Evolutionary conservation across 2,113 vertebrate genomes (phyloP).

Genomic region (Globicephala melas): DNA sequence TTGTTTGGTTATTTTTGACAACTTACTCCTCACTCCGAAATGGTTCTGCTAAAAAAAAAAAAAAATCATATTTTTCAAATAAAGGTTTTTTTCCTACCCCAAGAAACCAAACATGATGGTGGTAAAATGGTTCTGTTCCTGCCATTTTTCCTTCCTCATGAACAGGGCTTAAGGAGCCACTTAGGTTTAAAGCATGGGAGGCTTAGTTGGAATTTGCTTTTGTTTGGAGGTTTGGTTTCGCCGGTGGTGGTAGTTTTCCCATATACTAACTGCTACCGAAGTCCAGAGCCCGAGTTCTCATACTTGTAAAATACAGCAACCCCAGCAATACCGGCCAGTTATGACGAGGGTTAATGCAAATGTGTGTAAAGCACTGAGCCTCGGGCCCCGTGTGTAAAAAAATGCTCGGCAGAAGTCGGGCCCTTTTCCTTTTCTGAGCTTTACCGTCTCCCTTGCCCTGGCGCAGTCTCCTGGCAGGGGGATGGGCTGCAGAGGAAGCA

Average conservation of each 20-base stretch:
- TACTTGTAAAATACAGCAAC: not conserved
- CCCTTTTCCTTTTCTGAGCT: not conserved
- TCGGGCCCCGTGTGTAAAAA: not conserved
- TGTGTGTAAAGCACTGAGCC: not conserved
- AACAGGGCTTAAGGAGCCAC: not conserved
- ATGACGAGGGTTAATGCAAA: not conserved
- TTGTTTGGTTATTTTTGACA: not conserved
- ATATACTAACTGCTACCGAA: not conserved
- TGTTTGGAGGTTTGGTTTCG: not conserved
- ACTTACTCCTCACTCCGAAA: not conserved
- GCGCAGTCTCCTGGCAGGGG: not conserved
- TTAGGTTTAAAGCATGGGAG: not conserved
- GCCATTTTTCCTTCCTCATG: not conserved
- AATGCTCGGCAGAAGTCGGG: not conserved
- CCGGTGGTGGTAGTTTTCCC: not conserved
- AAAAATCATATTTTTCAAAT: not conserved
- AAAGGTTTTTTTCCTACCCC: not conserved
- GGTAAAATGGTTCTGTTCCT: not conserved
- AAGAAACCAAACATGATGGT: not conserved
- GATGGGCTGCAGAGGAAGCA: not conserved
- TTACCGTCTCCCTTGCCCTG: not conserved
- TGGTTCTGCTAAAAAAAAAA: not conserved
- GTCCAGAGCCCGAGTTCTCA: not conserved
- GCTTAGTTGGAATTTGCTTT: not conserved
- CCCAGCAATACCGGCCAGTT: not conserved